Evolutionary conservation across 2,113 vertebrate genomes (phyloP), one percentile per base, ranked within the genome.

Genomic region (Xiphophorus couchianus): DNA sequence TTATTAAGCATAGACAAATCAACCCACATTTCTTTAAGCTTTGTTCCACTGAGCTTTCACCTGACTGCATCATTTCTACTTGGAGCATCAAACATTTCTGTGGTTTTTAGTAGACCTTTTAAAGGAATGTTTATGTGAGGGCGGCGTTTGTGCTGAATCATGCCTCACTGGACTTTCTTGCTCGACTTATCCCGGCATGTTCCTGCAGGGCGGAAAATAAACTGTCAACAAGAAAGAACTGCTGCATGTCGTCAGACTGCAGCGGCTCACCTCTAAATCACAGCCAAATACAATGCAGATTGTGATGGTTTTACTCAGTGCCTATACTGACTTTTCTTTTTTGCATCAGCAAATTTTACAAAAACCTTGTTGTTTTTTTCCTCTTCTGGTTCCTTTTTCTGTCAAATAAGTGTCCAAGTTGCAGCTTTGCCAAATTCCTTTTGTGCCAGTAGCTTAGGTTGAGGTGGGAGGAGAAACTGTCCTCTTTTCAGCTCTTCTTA

Each of bases 221-320:
- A 27, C 39, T 33, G 27, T 5, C 71, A 31, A 39, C 69, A 48
- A 1, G 0, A 33, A 37, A 14, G 7, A 5, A 19, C 12, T 72
- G 9, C 51, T 30, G 29, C 58, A 27, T 62, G 48, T 72, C 63
- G 37, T 63, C 77, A 27, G 64, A 69, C 83, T 19, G 67, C 25
- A 65, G 64, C 71, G 63, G 73, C 62, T 31, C 3, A 28, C 22
- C 83, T 72, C 61, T 30, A 29, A 25, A 17, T 76, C 75, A 33
- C 13, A 25, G 69, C 73, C 25, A 83, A 90, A 86, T 79, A 85
- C 86, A 84, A 78, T 65, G 78, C 83, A 37, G 73, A 81, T 69
- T 72, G 69, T 66, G 66, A 35, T 33, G 66, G 72, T 73, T 78
- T 80, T 73, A 12, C 70, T 63, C 80, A 74, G 91, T 92, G 90